Evolutionary conservation across 2,113 vertebrate genomes (phyloP).

Genomic region (Tragelaphus imberbis): DNA sequence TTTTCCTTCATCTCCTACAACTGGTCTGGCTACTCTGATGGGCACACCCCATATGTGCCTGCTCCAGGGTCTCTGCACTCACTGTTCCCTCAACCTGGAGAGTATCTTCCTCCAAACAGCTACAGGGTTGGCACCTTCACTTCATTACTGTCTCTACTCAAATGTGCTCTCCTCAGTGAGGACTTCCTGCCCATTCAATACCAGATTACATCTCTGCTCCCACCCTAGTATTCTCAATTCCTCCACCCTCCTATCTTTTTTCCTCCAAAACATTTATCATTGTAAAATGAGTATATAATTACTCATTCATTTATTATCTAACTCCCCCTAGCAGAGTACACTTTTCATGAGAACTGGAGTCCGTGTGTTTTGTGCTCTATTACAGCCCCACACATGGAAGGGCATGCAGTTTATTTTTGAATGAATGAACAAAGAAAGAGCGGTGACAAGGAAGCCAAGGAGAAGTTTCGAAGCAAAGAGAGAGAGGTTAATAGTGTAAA

Average conservation of each 20-base stretch:
- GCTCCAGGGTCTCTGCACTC: background rate
- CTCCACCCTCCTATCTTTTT: background rate
- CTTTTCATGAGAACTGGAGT: background rate
- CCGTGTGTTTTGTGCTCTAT: background rate
- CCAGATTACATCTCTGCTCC: background rate
- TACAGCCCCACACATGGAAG: background rate
- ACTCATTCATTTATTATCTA: background rate
- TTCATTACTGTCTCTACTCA: background rate
- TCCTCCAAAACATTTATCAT: background rate
- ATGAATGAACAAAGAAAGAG: background rate
- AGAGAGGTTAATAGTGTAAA: background rate
- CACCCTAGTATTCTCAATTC: background rate
- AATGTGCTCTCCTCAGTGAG: background rate
- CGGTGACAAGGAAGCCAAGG: background rate
- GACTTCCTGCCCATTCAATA: background rate
- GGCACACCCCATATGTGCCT: no score
- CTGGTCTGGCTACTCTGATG: background rate
- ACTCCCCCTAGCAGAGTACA: background rate
- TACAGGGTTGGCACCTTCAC: background rate
- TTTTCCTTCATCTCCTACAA: background rate
- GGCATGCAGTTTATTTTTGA: background rate
- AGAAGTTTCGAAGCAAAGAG: background rate
- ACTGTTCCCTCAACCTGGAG: background rate
- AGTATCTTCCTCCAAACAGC: background rate
- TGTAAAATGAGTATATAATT: background rate